These are phyloP conservation scores for Pholis gunnellus DNA, from an alignment of 2,113 vertebrate genomes.

Conservation along the genomic window DNA sequence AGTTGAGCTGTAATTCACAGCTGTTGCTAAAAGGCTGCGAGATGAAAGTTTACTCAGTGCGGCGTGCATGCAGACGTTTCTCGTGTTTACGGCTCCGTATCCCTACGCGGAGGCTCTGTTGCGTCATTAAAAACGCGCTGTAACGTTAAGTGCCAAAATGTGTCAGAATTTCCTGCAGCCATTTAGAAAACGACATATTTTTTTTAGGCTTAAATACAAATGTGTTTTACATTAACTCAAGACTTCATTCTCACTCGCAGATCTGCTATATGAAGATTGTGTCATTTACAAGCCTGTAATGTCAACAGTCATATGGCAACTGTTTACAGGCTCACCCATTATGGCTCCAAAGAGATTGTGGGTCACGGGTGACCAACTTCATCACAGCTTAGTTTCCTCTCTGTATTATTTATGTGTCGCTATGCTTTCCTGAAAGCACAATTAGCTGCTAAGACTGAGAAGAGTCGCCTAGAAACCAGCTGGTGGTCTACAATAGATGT, in stretches of 20 bases:
- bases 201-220: background rate
- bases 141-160: conserved; percentile 29
- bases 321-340: conserved; percentile 43
- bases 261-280: background rate
- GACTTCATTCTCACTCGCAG: background rate
- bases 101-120: background rate
- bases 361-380: conserved; percentile 65
- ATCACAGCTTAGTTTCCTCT: conserved; percentile 67
- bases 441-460: conserved; percentile 67
- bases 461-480: conserved; percentile 77
- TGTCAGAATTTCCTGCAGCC: conserved; percentile 12
- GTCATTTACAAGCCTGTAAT: conserved; percentile 26
- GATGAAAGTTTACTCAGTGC: conserved; percentile 38
- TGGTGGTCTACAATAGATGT: conserved; percentile 62
- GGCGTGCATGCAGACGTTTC: conserved; percentile 14
- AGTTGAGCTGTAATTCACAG: conserved; percentile 57
- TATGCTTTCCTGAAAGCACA: conserved; percentile 68
- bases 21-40: conserved; percentile 42
- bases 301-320: conserved; percentile 30
- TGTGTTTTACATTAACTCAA: background rate
- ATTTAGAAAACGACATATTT: conserved; percentile 26
- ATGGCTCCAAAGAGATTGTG: conserved; percentile 45
- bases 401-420: conserved; percentile 67
- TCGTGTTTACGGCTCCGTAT: conserved; percentile 38
- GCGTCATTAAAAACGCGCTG: conserved; percentile 24